phyloP scores from a whole-genome alignment of 2,797 vertebrate genomes.

The Peromyscus eremicus region DNA sequence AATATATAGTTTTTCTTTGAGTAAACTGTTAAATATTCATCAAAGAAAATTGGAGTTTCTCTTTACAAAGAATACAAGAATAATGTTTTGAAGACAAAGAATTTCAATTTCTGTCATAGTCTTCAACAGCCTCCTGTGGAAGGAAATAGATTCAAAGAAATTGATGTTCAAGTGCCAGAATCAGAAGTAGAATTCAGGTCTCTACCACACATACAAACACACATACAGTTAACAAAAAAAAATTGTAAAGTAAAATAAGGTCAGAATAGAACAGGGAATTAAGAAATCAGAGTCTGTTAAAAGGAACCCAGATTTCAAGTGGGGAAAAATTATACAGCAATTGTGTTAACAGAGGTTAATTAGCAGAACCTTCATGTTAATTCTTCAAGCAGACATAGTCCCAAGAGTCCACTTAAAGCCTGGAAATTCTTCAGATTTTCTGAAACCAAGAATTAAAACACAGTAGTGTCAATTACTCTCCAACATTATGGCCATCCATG shows the following conservation, averaged over 20 bases:
- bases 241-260: not conserved
- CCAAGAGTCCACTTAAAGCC: constrained; percentile 8
- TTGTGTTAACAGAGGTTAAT: constrained; percentile 46
- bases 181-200: not conserved
- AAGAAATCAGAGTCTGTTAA: not conserved
- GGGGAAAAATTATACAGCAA: constrained; percentile 29
- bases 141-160: not conserved
- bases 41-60: not conserved
- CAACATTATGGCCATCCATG: not conserved
- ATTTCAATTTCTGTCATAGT: not conserved
- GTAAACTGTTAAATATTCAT: not conserved
- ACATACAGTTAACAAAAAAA: not conserved
- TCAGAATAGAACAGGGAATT: constrained; percentile 7
- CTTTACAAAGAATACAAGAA: not conserved
- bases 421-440: constrained; percentile 56
- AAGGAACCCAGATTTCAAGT: constrained; percentile 57
- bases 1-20: not conserved
- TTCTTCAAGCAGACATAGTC: not conserved
- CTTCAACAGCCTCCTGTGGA: too few relatives aligned
- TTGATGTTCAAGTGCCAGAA: not conserved
- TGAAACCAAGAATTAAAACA: constrained; percentile 50
- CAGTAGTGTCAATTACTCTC: not conserved
- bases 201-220: not conserved
- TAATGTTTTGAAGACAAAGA: not conserved
- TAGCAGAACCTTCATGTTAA: constrained; percentile 4